A percentile compares a stretch with the other conserved stretches of the same genome.
These are phyloP conservation scores for Lagria hirta DNA, from an alignment of 2,888 invertebrate genomes.

Conservation along the genomic window DNA sequence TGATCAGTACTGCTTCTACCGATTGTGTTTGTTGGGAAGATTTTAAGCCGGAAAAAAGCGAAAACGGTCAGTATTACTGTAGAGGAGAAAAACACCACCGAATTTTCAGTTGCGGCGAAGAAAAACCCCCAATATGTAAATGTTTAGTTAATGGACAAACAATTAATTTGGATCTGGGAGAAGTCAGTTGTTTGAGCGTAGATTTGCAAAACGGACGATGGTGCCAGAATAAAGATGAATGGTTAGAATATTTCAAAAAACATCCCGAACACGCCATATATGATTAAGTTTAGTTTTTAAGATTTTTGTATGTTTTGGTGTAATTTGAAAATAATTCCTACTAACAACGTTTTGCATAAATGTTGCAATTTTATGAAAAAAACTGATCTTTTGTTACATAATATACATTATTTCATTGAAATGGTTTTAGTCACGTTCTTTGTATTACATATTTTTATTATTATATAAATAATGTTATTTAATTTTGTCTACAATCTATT, in stretches of 20 bases:
- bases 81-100: conserved; percentile 35
- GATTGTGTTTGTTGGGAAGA: conserved; percentile 42
- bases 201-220: conserved; percentile 13
- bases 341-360: too few relatives aligned
- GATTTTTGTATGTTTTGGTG: too few relatives aligned
- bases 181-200: conserved; percentile 33
- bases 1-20: too few relatives aligned
- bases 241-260: conserved; percentile 21
- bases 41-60: conserved; percentile 35
- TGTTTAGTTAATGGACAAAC: conserved; percentile 34
- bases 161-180: conserved; percentile 38
- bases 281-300: conserved; percentile 6
- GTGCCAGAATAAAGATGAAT: conserved; percentile 25
- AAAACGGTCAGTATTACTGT: conserved; percentile 32
- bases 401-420: too few relatives aligned
- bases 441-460: too few relatives aligned
- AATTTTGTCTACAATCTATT: too few relatives aligned
- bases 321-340: too few relatives aligned
- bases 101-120: conserved; percentile 38
- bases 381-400: too few relatives aligned
- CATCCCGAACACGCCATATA: conserved; percentile 22
- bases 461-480: too few relatives aligned
- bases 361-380: too few relatives aligned
- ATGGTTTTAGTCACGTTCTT: too few relatives aligned
- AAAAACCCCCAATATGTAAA: conserved; percentile 39